These are phyloP conservation scores for Drosophila nebulosa DNA, from an alignment of 1,140 invertebrate genomes.

Conservation along the genomic window DNA sequence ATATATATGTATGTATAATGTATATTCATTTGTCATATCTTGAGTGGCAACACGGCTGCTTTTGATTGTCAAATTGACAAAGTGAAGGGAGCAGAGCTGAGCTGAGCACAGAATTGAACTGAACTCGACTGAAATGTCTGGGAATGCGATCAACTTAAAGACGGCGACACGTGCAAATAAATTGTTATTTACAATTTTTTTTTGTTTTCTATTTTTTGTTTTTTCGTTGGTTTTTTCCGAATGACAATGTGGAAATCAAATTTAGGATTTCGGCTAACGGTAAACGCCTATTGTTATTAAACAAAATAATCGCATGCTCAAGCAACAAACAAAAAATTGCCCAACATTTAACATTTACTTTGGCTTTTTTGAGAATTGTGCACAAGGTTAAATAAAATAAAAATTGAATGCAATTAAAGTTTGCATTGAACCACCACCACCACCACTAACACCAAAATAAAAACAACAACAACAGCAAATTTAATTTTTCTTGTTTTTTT, in stretches of 20 bases:
- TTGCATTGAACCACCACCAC: constrained; percentile 17
- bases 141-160: not conserved
- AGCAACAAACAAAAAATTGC: constrained; percentile 8
- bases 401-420: constrained; percentile 57
- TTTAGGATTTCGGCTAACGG: not conserved
- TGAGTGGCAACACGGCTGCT: constrained; percentile 2
- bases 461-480: not conserved
- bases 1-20: not conserved
- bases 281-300: constrained; percentile 4
- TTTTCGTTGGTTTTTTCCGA: not conserved
- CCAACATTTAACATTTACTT: constrained; percentile 57
- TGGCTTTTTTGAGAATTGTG: constrained; percentile 50
- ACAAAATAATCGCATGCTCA: constrained; percentile 5
- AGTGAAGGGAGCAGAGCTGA: constrained; percentile 1
- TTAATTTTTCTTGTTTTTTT: not conserved
- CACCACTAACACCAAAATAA: no score
- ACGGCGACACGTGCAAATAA: not conserved
- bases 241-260: constrained; percentile 7
- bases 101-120: not conserved
- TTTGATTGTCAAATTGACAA: constrained; percentile 9
- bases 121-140: not conserved
- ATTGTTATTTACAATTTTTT: not conserved
- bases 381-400: constrained; percentile 47
- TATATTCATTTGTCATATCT: constrained; percentile 1
- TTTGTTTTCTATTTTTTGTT: no score